These are phyloP conservation scores for Nematostella vectensis DNA, from an alignment of 92 coral and sea anemone genomes.

Conservation along the genomic window DNA sequence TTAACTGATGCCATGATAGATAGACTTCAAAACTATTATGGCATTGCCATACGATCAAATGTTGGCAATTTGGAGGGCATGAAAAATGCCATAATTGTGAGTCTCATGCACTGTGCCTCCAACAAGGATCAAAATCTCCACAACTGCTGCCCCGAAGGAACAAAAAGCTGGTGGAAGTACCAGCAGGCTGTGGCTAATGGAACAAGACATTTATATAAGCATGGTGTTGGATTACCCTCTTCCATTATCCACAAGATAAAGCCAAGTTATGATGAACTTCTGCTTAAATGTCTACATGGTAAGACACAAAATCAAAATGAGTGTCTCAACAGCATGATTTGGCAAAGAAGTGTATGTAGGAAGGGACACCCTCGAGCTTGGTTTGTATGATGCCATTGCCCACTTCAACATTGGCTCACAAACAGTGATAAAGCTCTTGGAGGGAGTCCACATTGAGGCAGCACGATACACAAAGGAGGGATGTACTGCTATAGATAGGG, in stretches of 20 bases:
- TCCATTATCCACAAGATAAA: constrained; percentile 13
- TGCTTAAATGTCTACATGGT: constrained; percentile 40
- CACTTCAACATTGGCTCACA: constrained; percentile 37
- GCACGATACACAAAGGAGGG: constrained; percentile 42
- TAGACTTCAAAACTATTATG: constrained; percentile 36
- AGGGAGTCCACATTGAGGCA: constrained; percentile 30
- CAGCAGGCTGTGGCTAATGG: constrained; percentile 23
- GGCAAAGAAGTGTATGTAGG: constrained; percentile 31
- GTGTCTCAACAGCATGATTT: constrained; percentile 32
- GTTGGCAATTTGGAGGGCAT: too few species aligned
- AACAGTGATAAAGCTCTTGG: constrained; percentile 29
- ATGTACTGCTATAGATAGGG: constrained; percentile 25
- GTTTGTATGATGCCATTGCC: constrained; percentile 43
- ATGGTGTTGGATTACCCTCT: constrained; percentile 38
- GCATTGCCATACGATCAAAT: constrained; percentile 42
- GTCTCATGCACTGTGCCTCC: constrained; percentile 51
- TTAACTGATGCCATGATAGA: too few species aligned
- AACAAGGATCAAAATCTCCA: constrained; percentile 24
- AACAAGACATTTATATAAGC: constrained; percentile 18
- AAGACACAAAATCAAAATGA: constrained; percentile 49
- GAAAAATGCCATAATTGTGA: too few species aligned
- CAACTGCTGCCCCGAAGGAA: constrained; percentile 37
- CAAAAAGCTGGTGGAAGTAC: constrained; percentile 34
- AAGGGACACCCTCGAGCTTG: constrained; percentile 33
- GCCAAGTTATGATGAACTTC: constrained; percentile 33